Conservation (phyloP, 2,113 vertebrate genomes). For the Cottus gobio region DNA sequence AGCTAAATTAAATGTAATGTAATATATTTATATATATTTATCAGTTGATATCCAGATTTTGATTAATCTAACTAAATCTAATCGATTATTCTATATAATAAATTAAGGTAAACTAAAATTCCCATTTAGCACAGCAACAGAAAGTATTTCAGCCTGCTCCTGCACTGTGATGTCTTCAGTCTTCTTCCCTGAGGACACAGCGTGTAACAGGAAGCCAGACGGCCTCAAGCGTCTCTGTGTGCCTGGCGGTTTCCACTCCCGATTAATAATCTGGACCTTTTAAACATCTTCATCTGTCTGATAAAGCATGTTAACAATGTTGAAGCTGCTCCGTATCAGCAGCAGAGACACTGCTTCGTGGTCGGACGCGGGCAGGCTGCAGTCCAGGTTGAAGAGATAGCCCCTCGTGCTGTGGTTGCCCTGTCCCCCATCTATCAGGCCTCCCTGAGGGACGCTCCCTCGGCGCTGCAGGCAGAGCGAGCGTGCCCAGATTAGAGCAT, state of each 20-base stretch:
- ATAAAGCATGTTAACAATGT: constrained; percentile 38
- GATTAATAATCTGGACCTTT: constrained; percentile 26
- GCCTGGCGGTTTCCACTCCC: constrained; percentile 19
- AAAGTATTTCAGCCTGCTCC: neutral
- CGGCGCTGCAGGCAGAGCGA: constrained; percentile 67
- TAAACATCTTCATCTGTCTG: constrained; percentile 37
- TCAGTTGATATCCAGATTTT: neutral
- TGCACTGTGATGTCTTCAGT: neutral
- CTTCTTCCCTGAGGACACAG: neutral
- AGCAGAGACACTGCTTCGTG: constrained; percentile 7
- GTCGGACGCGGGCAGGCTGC: constrained; percentile 9
- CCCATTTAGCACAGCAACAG: neutral
- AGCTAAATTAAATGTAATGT: too few species aligned
- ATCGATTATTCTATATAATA: too few species aligned
- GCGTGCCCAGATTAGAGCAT: constrained; percentile 86
- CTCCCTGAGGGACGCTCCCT: constrained; percentile 31
- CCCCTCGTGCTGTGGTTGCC: constrained; percentile 42
- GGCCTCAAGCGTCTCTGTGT: constrained; percentile 29
- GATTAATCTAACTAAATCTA: too few species aligned
- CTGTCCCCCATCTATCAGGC: constrained; percentile 51
- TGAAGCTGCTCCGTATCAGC: constrained; percentile 38
- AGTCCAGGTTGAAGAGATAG: constrained; percentile 55
- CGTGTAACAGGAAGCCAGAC: constrained; percentile 23
- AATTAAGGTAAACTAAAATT: too few species aligned
- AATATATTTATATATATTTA: too few species aligned